A percentile compares a stretch with the other conserved stretches of the same genome.
These are phyloP conservation scores for Lutraria lutraria DNA, from an alignment of 2,888 invertebrate genomes.

Conservation along the genomic window DNA sequence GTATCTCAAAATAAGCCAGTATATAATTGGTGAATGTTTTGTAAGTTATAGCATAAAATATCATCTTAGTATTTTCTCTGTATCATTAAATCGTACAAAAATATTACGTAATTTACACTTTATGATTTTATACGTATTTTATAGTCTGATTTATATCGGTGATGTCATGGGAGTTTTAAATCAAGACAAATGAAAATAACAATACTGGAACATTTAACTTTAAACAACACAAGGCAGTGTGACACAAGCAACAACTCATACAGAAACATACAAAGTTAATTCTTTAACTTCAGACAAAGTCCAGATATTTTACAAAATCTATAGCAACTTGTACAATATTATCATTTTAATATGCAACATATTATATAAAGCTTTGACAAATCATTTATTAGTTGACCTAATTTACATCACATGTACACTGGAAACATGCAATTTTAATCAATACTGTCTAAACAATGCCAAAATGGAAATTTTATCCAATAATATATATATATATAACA, in stretches of 20 bases:
- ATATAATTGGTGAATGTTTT: background rate
- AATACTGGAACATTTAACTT: background rate
- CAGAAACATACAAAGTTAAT: background rate
- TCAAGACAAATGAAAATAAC: background rate
- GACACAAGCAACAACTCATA: background rate
- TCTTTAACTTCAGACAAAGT: background rate
- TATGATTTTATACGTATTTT: background rate
- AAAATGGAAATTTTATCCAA: background rate
- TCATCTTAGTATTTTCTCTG: background rate
- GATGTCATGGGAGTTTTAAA: background rate
- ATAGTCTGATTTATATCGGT: background rate
- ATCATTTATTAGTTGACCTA: background rate
- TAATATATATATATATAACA: background rate
- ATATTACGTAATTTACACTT: background rate
- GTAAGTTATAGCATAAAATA: background rate
- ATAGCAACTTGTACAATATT: background rate
- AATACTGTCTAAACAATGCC: conserved; percentile 1
- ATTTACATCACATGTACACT: background rate
- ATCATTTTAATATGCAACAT: background rate
- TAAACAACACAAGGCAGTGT: background rate
- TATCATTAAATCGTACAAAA: background rate
- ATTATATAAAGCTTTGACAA: conserved; percentile 10
- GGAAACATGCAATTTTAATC: background rate
- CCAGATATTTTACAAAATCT: background rate
- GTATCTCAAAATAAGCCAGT: background rate